A percentile compares a stretch with the other conserved stretches of the same genome.
Conservation (phyloP, 2,797 vertebrate species). For the Enteromius argenteus region DNA sequence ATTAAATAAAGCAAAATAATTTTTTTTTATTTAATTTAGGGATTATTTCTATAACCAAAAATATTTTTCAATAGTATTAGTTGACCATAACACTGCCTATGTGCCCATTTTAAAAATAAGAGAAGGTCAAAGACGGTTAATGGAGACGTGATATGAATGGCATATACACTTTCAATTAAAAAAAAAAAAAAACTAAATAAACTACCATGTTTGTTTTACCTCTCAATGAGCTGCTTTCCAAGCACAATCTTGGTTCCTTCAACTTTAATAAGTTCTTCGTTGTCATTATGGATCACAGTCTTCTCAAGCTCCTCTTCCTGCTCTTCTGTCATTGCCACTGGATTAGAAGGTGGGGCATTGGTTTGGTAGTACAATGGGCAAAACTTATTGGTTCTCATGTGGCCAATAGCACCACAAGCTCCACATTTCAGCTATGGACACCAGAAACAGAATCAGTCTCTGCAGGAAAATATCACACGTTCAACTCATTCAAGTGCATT, state of each 20-base stretch:
- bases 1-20: too few species aligned
- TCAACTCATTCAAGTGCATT: neutral
- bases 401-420: constrained; percentile 96
- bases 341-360: constrained; percentile 96
- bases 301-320: constrained; percentile 99
- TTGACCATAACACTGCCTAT: neutral
- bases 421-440: constrained; percentile 92
- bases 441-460: neutral
- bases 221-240: constrained; percentile 98
- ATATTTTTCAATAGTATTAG: neutral
- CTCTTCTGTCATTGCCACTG: constrained; percentile 99
- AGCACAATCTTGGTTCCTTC: constrained; percentile 98
- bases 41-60: neutral
- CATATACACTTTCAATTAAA: neutral
- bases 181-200: neutral
- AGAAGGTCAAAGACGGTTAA: neutral
- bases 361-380: constrained; percentile 99
- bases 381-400: constrained; percentile 99
- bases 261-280: constrained; percentile 98
- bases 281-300: constrained; percentile 97
- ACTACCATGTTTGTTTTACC: constrained; percentile 73
- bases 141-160: neutral
- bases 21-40: neutral
- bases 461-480: neutral
- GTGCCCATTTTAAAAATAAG: neutral